phyloP scores from a whole-genome alignment of 2,797 vertebrate genomes.

The Dendrocincla fuliginosa region DNA sequence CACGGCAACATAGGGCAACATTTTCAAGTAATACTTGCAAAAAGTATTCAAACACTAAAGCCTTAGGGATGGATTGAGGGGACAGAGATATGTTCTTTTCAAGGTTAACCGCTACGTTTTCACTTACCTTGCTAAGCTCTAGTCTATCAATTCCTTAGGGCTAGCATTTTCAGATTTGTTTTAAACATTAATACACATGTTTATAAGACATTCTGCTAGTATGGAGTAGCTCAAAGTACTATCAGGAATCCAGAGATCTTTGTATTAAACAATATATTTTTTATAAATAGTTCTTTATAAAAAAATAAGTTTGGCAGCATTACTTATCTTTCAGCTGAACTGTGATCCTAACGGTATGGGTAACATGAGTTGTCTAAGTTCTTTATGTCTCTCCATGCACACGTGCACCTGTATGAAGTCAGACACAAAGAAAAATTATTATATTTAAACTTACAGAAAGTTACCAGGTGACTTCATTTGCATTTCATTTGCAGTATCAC shows the following conservation, averaged over 20 bases:
- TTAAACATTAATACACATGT: neutral
- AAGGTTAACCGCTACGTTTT: neutral
- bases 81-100: neutral
- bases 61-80: neutral
- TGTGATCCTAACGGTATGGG: neutral
- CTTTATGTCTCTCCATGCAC: neutral
- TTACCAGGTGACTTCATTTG: neutral
- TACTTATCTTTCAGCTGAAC: neutral
- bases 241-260: neutral
- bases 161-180: neutral
- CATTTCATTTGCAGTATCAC: neutral
- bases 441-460: neutral
- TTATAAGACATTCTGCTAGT: neutral
- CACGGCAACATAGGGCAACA: neutral
- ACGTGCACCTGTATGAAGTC: neutral
- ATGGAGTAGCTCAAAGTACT: neutral
- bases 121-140: neutral
- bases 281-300: neutral
- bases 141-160: neutral
- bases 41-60: neutral
- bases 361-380: neutral
- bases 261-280: neutral
- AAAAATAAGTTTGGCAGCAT: neutral
- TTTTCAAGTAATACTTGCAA: neutral
- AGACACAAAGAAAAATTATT: neutral